A percentile compares a stretch with the other conserved stretches of the same genome.
phyloP scores from a whole-genome alignment of 2,797 vertebrate genomes.

The Chaunax sp. region DNA sequence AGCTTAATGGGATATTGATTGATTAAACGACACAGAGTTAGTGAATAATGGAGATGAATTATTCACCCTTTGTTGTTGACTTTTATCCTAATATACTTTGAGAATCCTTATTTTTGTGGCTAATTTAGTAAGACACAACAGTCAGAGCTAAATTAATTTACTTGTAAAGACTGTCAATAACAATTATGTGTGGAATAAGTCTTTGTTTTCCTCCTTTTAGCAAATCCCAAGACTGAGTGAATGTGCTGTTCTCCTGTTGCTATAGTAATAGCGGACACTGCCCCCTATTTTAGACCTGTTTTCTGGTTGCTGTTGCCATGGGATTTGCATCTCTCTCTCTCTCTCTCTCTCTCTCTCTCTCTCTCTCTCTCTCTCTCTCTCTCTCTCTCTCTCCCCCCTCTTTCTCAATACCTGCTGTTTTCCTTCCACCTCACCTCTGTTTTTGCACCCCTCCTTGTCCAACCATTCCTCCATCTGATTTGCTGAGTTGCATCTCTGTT shows the following conservation, averaged over 20 bases:
- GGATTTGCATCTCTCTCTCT: constrained; percentile 85
- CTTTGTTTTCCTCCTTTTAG: constrained; percentile 81
- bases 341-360: constrained; percentile 58
- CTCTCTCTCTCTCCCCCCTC: not conserved
- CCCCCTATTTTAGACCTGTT: constrained; percentile 91
- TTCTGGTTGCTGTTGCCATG: constrained; percentile 90
- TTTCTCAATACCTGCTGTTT: constrained; percentile 59
- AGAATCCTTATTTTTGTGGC: constrained; percentile 8
- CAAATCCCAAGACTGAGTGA: constrained; percentile 82
- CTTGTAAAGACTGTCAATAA: constrained; percentile 65
- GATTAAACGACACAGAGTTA: constrained; percentile 25
- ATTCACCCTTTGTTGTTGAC: constrained; percentile 5
- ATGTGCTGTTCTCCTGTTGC: constrained; percentile 86
- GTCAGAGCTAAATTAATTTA: constrained; percentile 45
- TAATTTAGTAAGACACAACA: constrained; percentile 42
- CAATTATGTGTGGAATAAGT: constrained; percentile 67
- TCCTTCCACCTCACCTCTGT: constrained; percentile 59
- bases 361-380: constrained; percentile 46
- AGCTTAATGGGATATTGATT: not conserved
- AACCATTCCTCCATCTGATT: constrained; percentile 53
- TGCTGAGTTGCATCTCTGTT: constrained; percentile 77
- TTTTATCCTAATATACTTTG: constrained; percentile 14
- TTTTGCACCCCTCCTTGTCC: constrained; percentile 44
- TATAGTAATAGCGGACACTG: constrained; percentile 91
- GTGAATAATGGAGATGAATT: constrained; percentile 9